Evolutionary conservation across 2,888 invertebrate species (phyloP).

Genomic region (Hemaris fuciformis): DNA sequence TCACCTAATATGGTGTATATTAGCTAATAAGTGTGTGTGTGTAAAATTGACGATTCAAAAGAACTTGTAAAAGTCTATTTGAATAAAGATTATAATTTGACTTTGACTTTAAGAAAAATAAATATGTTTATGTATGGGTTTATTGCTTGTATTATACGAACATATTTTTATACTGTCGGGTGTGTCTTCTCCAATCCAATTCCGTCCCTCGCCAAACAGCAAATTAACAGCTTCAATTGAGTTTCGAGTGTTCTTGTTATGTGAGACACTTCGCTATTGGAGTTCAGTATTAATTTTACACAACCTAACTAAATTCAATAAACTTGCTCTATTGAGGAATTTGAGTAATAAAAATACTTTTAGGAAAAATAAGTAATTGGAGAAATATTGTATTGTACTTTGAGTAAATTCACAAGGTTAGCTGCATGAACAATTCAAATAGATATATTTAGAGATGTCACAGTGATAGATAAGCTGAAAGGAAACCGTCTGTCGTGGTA

Average conservation of each 20-base stretch:
- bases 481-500: no score
- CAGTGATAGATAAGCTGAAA: no score
- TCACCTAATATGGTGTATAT: no score
- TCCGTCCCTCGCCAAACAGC: background rate
- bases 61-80: no score
- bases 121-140: background rate
- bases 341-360: background rate
- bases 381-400: background rate
- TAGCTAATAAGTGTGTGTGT: no score
- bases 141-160: background rate
- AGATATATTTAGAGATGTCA: no score
- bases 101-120: no score
- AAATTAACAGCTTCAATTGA: slow-evolving; percentile 15
- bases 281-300: slow-evolving; percentile 10
- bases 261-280: slow-evolving; percentile 9
- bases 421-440: no score
- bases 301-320: background rate
- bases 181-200: background rate
- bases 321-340: background rate
- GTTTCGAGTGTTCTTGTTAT: slow-evolving; percentile 11
- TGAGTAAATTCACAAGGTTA: background rate
- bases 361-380: background rate
- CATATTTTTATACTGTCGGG: background rate
- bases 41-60: no score
- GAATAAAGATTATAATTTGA: no score